Conservation (phyloP, 2,113 vertebrate genomes). For the Python bivittatus region DNA sequence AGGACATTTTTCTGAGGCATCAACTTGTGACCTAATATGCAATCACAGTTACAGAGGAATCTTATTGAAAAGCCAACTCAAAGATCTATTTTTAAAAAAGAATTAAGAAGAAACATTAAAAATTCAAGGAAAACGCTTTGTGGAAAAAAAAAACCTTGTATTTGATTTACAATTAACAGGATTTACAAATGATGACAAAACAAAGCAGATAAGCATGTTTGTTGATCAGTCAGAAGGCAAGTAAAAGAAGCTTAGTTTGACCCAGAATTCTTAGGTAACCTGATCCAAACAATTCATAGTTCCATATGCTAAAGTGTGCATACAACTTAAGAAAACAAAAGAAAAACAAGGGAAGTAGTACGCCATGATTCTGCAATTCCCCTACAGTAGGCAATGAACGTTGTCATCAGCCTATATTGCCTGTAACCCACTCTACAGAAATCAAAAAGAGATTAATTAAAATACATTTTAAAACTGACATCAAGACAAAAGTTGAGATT, state of each 20-base stretch:
- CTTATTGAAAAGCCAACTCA: not conserved
- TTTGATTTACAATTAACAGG: slow-evolving; percentile 78
- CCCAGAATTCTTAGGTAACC: slow-evolving; percentile 50
- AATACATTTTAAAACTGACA: slow-evolving; percentile 20
- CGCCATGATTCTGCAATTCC: not conserved
- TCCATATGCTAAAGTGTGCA: slow-evolving; percentile 54
- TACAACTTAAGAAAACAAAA: slow-evolving; percentile 37
- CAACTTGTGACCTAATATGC: not conserved
- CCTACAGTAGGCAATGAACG: not conserved
- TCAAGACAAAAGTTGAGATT: not conserved
- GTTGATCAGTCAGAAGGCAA: slow-evolving; percentile 57
- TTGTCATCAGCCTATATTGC: not conserved
- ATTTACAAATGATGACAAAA: slow-evolving; percentile 76
- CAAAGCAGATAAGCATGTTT: slow-evolving; percentile 64
- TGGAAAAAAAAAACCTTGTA: slow-evolving; percentile 75
- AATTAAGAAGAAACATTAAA: not conserved
- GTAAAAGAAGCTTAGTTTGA: slow-evolving; percentile 52
- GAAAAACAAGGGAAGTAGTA: not conserved
- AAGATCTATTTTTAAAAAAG: not conserved
- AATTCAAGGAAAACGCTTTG: slow-evolving; percentile 51
- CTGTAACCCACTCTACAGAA: slow-evolving; percentile 7
- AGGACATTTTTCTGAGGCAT: not conserved
- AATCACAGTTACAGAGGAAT: not conserved
- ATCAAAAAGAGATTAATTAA: slow-evolving; percentile 34
- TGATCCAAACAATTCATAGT: slow-evolving; percentile 56